Percentiles rank a stretch among this genome's conserved stretches.
These are phyloP conservation scores for Nemopilema nomurai DNA, from an alignment of 30 jellyfish, hydroid and myxozoan genomes.

Conservation along the genomic window DNA sequence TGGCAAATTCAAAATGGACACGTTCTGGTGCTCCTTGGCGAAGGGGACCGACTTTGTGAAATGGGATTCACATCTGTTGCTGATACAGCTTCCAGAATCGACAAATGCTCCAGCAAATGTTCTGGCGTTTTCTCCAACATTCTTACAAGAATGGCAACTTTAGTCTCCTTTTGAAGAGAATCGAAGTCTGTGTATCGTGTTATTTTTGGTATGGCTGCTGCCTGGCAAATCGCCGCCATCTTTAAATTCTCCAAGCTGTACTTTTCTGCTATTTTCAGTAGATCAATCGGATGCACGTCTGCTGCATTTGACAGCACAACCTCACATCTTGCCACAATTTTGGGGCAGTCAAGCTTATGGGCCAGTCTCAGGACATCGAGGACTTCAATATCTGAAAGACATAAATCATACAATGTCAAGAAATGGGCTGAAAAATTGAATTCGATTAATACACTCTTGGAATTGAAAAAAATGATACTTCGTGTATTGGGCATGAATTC, in stretches of 20 bases:
- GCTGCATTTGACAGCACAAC: background rate
- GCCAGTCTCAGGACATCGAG: conserved; percentile 27
- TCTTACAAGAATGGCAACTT: conserved; percentile 15
- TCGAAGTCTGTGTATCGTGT: conserved; percentile 22
- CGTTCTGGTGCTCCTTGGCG: no score
- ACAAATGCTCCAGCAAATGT: no score
- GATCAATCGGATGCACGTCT: conserved; percentile 40
- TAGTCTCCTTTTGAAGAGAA: background rate
- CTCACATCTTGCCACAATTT: conserved; percentile 11
- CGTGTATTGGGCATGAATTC: no score
- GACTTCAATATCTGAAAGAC: conserved; percentile 26
- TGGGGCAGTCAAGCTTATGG: conserved; percentile 16
- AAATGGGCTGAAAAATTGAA: no score
- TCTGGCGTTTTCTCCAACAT: background rate
- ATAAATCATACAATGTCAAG: no score
- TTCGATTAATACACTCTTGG: no score
- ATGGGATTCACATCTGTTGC: background rate
- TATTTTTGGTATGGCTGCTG: conserved; percentile 6
- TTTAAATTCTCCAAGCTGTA: background rate
- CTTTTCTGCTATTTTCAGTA: conserved; percentile 15
- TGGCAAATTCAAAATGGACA: no score
- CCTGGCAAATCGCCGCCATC: conserved; percentile 1
- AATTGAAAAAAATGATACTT: no score
- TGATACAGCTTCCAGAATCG: background rate
- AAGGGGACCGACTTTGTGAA: background rate